phyloP scores from a whole-genome alignment of 2,113 vertebrate genomes.

The Brienomyrus brachyistius region DNA sequence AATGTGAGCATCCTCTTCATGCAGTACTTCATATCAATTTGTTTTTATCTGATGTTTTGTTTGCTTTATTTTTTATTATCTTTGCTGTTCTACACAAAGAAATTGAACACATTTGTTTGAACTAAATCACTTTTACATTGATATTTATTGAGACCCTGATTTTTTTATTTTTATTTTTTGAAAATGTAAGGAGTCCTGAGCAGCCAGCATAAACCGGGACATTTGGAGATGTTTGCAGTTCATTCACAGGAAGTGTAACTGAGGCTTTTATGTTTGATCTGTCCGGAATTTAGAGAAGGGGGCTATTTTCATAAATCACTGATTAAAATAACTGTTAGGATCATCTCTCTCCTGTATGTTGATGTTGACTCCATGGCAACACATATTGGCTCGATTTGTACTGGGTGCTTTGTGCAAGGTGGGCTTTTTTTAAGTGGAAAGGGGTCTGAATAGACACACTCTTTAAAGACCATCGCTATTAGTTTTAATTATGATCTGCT shows the following conservation, averaged over 20 bases:
- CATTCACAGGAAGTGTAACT: background rate
- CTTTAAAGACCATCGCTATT: background rate
- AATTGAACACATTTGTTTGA: background rate
- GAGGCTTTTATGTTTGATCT: background rate
- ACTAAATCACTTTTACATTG: background rate
- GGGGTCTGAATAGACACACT: background rate
- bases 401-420: background rate
- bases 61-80: background rate
- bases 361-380: background rate
- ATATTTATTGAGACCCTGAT: background rate
- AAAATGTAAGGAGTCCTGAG: background rate
- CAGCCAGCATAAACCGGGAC: background rate
- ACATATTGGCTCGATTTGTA: background rate
- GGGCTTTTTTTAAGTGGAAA: background rate
- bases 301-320: background rate
- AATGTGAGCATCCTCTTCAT: background rate
- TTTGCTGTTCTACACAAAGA: background rate
- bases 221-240: background rate
- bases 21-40: background rate
- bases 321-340: background rate
- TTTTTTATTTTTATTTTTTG: background rate
- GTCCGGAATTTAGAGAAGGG: background rate
- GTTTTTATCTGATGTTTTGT: background rate
- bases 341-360: background rate
- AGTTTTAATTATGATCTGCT: background rate